A percentile compares a stretch with the other conserved stretches of the same genome.
phyloP scores from a whole-genome alignment of 30 jellyfish, hydroid and myxozoan genomes.

The Aurelia aurita complex sp. Pacific region DNA sequence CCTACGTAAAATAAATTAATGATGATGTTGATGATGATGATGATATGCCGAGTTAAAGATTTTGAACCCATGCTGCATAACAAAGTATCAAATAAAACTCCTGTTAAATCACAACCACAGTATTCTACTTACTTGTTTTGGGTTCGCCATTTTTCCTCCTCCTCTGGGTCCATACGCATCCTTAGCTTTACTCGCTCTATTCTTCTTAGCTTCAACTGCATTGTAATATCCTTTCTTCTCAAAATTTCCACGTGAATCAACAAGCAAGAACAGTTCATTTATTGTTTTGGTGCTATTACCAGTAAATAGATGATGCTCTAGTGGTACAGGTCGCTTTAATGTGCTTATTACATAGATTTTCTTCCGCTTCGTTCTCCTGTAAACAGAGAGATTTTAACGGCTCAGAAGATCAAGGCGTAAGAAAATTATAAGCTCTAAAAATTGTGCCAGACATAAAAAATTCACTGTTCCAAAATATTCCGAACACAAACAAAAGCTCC shows the following conservation, averaged over 20 bases:
- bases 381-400: background rate
- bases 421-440: no score
- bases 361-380: conserved; percentile 94
- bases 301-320: conserved; percentile 92
- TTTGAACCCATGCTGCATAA: no score
- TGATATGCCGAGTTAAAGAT: no score
- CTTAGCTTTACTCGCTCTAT: conserved; percentile 74
- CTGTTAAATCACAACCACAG: background rate
- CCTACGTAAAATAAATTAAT: no score
- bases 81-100: no score
- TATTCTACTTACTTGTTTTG: conserved; percentile 67
- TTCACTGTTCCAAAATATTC: no score
- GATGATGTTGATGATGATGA: no score
- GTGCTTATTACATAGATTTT: conserved; percentile 96
- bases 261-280: conserved; percentile 81
- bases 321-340: conserved; percentile 98
- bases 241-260: conserved; percentile 88
- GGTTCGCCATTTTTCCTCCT: conserved; percentile 67
- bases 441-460: no score
- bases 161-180: conserved; percentile 92
- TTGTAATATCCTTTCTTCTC: conserved; percentile 77
- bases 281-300: conserved; percentile 94
- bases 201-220: conserved; percentile 83
- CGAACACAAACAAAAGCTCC: no score
- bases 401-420: background rate